Conservation (phyloP, 1,140 invertebrate species). For the Belonocnema kinseyi region DNA sequence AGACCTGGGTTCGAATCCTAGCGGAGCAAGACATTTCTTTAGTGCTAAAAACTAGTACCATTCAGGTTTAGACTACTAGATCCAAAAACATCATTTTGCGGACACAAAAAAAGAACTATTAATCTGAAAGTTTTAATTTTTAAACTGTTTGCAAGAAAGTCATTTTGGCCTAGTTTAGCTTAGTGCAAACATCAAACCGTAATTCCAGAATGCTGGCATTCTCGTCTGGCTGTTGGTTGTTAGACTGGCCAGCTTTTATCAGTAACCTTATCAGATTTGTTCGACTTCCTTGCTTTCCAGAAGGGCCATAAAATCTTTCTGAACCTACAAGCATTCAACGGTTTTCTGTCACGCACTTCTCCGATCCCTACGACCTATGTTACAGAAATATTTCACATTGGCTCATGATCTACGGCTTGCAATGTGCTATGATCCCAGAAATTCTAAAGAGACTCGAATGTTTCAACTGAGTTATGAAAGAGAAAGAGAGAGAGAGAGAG, state of each 20-base stretch:
- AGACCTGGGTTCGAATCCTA: too few species aligned
- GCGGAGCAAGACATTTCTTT: too few species aligned
- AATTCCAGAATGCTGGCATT: slow-evolving; percentile 41
- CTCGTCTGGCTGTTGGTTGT: slow-evolving; percentile 46
- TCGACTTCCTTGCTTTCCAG: slow-evolving; percentile 41
- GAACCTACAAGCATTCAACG: slow-evolving; percentile 22
- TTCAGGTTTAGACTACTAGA: too few species aligned
- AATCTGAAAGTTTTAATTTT: background rate
- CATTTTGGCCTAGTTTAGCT: background rate
- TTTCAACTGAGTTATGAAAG: slow-evolving; percentile 1
- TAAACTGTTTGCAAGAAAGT: background rate
- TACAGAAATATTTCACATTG: slow-evolving; percentile 24
- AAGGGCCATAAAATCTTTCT: slow-evolving; percentile 5
- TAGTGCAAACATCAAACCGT: background rate
- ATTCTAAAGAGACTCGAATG: slow-evolving; percentile 17
- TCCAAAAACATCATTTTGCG: too few species aligned
- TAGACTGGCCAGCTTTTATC: slow-evolving; percentile 41
- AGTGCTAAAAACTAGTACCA: too few species aligned
- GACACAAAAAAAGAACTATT: background rate
- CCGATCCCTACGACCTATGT: slow-evolving; percentile 8
- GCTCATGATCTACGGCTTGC: slow-evolving; percentile 9
- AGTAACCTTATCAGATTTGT: slow-evolving; percentile 39
- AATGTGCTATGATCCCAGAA: slow-evolving; percentile 14
- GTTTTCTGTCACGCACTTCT: slow-evolving; percentile 41
- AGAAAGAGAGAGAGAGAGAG: background rate